Base-by-base conservation (phyloP, 2,113 vertebrate genomes). In the Pao palembangensis region DNA sequence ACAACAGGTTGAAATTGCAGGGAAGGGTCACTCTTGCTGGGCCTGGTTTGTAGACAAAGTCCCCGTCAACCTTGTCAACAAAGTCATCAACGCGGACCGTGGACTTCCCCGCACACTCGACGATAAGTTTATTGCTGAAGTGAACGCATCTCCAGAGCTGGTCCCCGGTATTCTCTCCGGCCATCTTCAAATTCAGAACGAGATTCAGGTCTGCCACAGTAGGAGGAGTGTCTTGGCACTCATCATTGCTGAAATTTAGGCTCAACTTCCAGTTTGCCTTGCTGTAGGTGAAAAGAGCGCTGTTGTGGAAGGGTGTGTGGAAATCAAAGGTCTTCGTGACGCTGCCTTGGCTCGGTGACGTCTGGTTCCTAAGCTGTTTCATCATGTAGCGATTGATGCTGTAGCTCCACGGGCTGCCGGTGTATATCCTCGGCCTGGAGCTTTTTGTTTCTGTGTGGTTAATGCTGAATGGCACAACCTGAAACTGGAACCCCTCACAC, bases 401-500 rank as follows among this genome's bases (percentile, higher is more conserved):
- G 12, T 53, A 50, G 38, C 87, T 87, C 91, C 91, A 92, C 1
- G 82, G 71, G 2, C 17, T 14, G 0, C 72, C 69, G 0, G 44
- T 88, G 62, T 88, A 92, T 5, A 90, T 72, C 47, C 88, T 84
- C 25, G 89, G 66, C 46, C 7, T 67, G 71, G 75, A 87, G 16
- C 48, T 1, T 2, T 63, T 58, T 15, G 58, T 11, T 0, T 72
- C 14, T 25, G 23, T 49, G 63, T 64, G 23, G 63, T 58, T 48
- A 71, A 64, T 61, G 67, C 0, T 16, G 1, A 61, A 8, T 0
- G 88, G 73, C 49, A 90, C 71, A 0, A 86, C 73, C 55, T 89
- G 87, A 79, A 90, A 91, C 61, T 89, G 70, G 60, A 86, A 86
- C 1, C 87, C 91, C 14, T 86, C 63, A n/a, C 87, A 46, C 2